Conservation (phyloP, 2,797 vertebrate genomes). For the Sebastes trivittatus region DNA sequence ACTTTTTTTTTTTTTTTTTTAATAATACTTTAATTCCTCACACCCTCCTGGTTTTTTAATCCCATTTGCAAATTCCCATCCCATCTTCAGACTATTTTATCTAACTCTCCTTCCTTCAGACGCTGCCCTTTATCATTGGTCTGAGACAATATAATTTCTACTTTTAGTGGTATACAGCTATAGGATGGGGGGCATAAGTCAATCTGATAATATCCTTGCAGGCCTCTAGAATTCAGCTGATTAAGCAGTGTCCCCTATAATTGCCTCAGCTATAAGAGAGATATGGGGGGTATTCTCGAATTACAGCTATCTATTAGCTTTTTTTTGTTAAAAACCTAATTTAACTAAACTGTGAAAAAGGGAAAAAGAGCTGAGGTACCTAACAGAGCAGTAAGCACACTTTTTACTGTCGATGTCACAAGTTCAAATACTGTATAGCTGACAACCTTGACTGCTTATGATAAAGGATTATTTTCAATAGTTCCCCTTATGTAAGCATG, state of each 20-base stretch:
- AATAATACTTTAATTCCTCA: neutral
- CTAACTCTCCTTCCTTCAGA: neutral
- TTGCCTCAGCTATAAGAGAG: conserved; percentile 37
- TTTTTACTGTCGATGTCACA: neutral
- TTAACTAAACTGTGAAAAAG: conserved; percentile 1
- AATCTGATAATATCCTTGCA: conserved; percentile 45
- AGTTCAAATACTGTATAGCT: neutral
- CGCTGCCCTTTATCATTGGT: conserved; percentile 14
- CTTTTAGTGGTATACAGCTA: conserved; percentile 31
- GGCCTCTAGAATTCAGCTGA: conserved; percentile 50
- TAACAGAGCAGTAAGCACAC: neutral
- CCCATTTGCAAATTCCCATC: conserved; percentile 26
- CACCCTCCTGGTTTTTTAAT: neutral
- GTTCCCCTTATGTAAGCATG: neutral
- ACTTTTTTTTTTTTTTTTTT: neutral
- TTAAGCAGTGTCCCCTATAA: conserved; percentile 50
- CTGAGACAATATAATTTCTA: conserved; percentile 32
- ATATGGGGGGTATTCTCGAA: conserved; percentile 37
- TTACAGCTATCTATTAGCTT: conserved; percentile 36
- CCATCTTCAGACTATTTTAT: conserved; percentile 13
- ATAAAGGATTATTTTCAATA: neutral
- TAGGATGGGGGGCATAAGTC: conserved; percentile 26
- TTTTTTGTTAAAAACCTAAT: conserved; percentile 41
- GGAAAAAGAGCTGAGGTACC: neutral
- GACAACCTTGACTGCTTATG: neutral